phyloP scores from a whole-genome alignment of 2,797 vertebrate species.

The Glyptemys insculpta region DNA sequence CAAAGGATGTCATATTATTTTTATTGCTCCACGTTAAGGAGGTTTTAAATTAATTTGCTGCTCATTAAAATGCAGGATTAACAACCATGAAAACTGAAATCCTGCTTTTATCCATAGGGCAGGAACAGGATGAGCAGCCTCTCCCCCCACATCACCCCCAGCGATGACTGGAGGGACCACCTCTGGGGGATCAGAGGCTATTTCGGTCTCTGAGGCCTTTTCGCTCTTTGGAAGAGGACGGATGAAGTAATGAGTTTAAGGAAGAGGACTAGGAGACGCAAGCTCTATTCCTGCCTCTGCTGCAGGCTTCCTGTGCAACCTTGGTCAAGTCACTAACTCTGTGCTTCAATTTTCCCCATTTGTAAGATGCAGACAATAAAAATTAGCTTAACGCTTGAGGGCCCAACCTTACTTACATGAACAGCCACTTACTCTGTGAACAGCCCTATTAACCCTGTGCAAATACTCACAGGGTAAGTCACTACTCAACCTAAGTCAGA shows the following conservation, averaged over 20 bases:
- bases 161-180: constrained; percentile 15
- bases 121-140: constrained; percentile 21
- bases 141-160: constrained; percentile 2
- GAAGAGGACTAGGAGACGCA: background rate
- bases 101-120: constrained; percentile 39
- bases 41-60: constrained; percentile 53
- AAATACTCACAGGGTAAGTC: background rate
- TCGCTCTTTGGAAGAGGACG: background rate
- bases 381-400: background rate
- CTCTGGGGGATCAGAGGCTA: background rate
- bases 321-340: background rate
- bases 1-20: background rate
- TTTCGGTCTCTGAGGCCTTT: background rate
- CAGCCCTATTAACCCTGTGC: background rate
- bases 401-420: rapidly evolving
- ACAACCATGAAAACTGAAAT: constrained; percentile 41
- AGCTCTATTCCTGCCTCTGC: background rate
- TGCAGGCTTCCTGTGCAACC: background rate
- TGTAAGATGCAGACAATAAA: background rate
- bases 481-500: background rate
- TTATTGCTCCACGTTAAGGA: constrained; percentile 36
- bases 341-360: background rate
- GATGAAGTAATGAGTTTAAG: constrained; percentile 14
- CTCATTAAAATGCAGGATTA: constrained; percentile 63
- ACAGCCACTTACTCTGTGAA: background rate